Evolutionary conservation across 2,888 invertebrate genomes (phyloP).

Genomic region (Ectemnius cavifrons): DNA sequence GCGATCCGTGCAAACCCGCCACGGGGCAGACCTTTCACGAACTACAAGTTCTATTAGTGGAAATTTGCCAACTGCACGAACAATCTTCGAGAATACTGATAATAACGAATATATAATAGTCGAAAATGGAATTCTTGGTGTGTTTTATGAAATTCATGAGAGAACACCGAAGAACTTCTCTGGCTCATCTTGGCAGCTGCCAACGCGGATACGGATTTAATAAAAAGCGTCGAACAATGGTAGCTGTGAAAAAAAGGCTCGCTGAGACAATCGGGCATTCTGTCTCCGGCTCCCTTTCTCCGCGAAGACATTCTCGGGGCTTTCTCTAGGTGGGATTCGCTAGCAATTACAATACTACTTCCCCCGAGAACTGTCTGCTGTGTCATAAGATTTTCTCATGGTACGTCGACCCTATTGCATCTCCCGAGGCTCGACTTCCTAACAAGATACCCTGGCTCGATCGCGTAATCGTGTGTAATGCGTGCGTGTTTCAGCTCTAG

Average conservation of each 20-base stretch:
- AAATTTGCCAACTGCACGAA: too few relatives aligned
- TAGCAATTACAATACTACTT: neutral
- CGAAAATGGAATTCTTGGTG: too few relatives aligned
- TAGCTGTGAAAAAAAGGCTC: slow-evolving; percentile 1
- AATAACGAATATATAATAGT: too few relatives aligned
- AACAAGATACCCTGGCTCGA: slow-evolving; percentile 2
- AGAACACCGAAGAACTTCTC: neutral
- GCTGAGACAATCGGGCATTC: slow-evolving; percentile 8
- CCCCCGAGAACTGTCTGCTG: slow-evolving; percentile 6
- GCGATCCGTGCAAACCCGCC: slow-evolving; percentile 27
- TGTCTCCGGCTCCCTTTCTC: neutral
- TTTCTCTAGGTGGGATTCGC: slow-evolving; percentile 18
- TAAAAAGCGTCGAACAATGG: neutral
- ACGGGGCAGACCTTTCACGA: neutral
- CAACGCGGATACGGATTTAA: slow-evolving; percentile 6
- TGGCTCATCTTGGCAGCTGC: neutral
- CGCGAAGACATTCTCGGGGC: slow-evolving; percentile 13
- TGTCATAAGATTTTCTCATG: slow-evolving; percentile 25
- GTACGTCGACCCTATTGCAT: slow-evolving; percentile 15
- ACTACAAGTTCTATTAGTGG: too few relatives aligned
- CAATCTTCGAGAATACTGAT: too few relatives aligned
- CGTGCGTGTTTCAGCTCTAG: too few relatives aligned
- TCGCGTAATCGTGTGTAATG: slow-evolving; percentile 21
- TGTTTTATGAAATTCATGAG: too few relatives aligned
- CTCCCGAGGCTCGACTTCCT: too few relatives aligned